These are phyloP conservation scores for Lasiurus borealis DNA, from an alignment of 2,113 vertebrate genomes.

Conservation along the genomic window DNA sequence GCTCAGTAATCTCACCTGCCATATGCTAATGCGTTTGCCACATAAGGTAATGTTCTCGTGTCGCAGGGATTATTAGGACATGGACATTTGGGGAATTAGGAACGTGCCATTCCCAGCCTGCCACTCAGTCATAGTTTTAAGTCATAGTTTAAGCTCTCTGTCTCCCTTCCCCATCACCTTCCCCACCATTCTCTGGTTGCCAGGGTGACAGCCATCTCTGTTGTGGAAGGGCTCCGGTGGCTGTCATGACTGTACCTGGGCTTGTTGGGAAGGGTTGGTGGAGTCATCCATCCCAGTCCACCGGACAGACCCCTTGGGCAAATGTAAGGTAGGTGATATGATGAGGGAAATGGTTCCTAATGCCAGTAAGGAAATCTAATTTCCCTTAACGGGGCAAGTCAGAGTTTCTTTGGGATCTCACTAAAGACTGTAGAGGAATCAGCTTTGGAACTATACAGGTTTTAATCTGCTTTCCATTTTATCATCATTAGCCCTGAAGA, in stretches of 20 bases:
- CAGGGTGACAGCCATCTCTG: neutral
- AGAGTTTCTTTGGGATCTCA: conserved; percentile 39
- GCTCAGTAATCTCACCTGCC: neutral
- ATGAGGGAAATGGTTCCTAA: no score
- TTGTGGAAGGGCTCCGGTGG: neutral
- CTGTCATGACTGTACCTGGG: neutral
- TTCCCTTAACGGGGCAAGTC: neutral
- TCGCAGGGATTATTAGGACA: neutral
- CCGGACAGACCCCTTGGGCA: neutral
- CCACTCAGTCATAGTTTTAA: neutral
- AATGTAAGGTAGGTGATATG: neutral
- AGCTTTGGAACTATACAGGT: neutral
- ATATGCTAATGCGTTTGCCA: neutral
- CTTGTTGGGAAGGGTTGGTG: neutral
- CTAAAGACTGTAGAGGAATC: neutral
- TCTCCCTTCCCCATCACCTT: neutral
- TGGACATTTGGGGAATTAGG: neutral
- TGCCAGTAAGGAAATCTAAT: neutral
- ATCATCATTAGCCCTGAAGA: neutral
- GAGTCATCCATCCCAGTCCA: neutral
- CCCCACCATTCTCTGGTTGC: conserved; percentile 15
- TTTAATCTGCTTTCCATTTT: conserved; percentile 37
- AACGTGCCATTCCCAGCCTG: neutral
- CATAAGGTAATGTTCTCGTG: neutral
- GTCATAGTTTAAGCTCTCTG: neutral